Evolutionary conservation across 2,113 vertebrate genomes (phyloP), one percentile per base, ranked within the genome.

Genomic region (Eurypyga helias): DNA sequence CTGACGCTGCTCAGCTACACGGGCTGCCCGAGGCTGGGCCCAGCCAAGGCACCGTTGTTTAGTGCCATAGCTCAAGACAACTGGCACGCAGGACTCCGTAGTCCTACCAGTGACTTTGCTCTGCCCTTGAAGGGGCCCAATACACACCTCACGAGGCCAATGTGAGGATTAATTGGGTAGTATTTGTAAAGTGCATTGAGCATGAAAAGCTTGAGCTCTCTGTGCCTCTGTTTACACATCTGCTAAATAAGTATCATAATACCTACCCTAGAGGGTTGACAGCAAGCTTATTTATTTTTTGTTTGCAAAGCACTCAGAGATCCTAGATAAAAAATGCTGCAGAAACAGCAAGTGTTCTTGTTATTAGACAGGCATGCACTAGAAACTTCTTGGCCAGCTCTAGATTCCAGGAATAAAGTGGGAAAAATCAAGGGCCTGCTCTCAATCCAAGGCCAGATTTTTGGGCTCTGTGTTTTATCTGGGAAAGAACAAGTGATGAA

Each of bases 241-340:
- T 90, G 85, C 80, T 95, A 83, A 92, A 60, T 36, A 77, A 78
- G 87, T 78, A 83, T 64, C 52, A 6, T 46, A 91, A 93, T 29
- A 23, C 60, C 62, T 66, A 64, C 79, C 92, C 79, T 38, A 33
- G 92, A 93, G 96, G 67, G 52, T 14, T 83, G 54, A 12, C 76
- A 36, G 79, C 80, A 81, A 94, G 72, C 79, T 97, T 52, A 36
- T 7, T 84, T 94, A 77, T 57, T 73, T 94, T 87, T 46, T 95
- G 80, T 94, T 96, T 97, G 94, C 85, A 83, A 81, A 97, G 96
- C 95, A 90, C 87, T 95, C 20, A 0, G 48, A 89, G 80, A 83
- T 76, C 38, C 57, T 66, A 58, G 15, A 55, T 3, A 36, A 83
- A 64, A 33, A 71, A 49, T 4, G 11, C 79, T 33, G 90, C 45